Evolutionary conservation across 2,888 invertebrate species (phyloP).

Genomic region (Ophion ellenae): DNA sequence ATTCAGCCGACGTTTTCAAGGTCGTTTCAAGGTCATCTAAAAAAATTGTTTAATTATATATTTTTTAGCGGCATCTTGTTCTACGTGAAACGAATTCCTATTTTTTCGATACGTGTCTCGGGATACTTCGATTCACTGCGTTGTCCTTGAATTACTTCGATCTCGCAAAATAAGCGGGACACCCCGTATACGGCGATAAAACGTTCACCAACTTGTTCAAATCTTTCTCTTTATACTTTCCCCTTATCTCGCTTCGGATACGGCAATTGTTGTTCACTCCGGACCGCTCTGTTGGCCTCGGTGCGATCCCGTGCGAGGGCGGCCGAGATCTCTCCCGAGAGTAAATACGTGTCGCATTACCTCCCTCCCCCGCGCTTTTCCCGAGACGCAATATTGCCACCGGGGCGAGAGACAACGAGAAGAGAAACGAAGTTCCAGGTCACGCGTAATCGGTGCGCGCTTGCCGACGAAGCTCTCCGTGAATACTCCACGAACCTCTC

Average conservation of each 20-base stretch:
- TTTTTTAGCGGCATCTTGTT: too few relatives aligned
- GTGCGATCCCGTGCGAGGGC: not conserved
- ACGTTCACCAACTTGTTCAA: constrained; percentile 33
- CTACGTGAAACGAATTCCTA: too few relatives aligned
- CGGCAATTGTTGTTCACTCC: constrained; percentile 36
- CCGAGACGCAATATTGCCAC: constrained; percentile 58
- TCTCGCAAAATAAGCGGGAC: not conserved
- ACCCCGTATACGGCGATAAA: constrained; percentile 28
- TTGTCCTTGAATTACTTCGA: not conserved
- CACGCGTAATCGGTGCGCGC: constrained; percentile 64
- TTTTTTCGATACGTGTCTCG: too few relatives aligned
- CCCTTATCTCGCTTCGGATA: constrained; percentile 14
- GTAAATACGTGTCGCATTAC: constrained; percentile 63
- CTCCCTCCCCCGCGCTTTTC: constrained; percentile 4
- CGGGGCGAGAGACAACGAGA: constrained; percentile 45
- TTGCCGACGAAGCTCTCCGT: constrained; percentile 29
- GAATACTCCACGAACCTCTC: constrained; percentile 21
- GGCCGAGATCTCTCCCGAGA: constrained; percentile 50
- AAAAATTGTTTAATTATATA: too few relatives aligned
- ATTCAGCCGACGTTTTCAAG: too few relatives aligned
- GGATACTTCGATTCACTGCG: not conserved
- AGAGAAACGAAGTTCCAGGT: constrained; percentile 50
- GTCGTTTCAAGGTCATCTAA: too few relatives aligned
- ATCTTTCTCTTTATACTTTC: constrained; percentile 16
- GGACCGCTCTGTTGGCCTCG: constrained; percentile 30